Base-by-base conservation (phyloP, 2,113 vertebrate species). In the Ceyx melanurus region DNA sequence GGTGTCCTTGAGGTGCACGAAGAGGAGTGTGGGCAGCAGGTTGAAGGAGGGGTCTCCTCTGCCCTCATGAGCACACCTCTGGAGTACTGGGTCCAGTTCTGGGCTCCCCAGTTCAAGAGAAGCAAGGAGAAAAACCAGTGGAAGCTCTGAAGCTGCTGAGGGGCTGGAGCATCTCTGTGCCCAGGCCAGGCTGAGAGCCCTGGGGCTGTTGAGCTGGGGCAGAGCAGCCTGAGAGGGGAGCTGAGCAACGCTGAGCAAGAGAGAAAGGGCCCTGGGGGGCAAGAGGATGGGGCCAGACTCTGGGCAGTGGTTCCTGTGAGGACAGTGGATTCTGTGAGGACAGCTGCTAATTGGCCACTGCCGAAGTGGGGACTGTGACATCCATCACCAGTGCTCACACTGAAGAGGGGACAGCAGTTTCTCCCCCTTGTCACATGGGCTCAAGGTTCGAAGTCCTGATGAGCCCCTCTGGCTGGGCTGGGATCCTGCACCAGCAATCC, bases 331-430 rank as follows among this genome's bases (percentile, higher is more conserved):
- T 33, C 20, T 22, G n/a, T 20, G 29, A 37, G 76, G 53, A 33
- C 4, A 25, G 62, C 54, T 23, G 86, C 18, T 15, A 2, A 86
- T 20, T 3, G 0, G 42, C 23, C 57, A 2, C 68, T 31, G 75
- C 56, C 15, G 40, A 13, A 25, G 43, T 1, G 2, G 37, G 56
- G 60, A 68, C 40, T n/a, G 15, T 20, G 8, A 31, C 66, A 26
- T 5, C 71, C 23, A 8, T 7, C 78, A 21, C 0, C 2, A 1
- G 0, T 1, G 11, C 23, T 6, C 45, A 67, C 78, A 62, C 86
- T 56, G 4, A 1, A 17, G 62, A 50, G 53, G 37, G 82, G 48
- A 54, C 72, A 10, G 64, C 1, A 0, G 3, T n/a, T 1, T 3
- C 25, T 25, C 10, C 18, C 43, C 57, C 50, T 22, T 5, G 1